A percentile compares a stretch with the other conserved stretches of the same genome.
These are phyloP conservation scores for Brachionus koreanus DNA, from an alignment of 1,140 invertebrate species.

Conservation along the genomic window DNA sequence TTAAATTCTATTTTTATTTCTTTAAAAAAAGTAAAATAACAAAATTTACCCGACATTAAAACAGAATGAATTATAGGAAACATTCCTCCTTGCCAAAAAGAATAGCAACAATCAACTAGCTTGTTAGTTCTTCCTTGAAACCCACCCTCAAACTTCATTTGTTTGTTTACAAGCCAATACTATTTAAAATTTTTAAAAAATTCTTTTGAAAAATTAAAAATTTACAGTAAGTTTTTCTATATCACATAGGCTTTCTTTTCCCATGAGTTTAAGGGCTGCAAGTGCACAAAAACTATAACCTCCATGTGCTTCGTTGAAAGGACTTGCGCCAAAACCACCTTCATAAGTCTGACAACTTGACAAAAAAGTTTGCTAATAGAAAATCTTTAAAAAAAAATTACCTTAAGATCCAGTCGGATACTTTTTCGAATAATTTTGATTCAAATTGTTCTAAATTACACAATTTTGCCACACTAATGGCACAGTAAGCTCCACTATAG, in stretches of 20 bases:
- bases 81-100: conserved; percentile 92
- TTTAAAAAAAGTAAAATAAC: background rate
- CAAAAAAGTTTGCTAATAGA: background rate
- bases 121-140: conserved; percentile 89
- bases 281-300: conserved; percentile 96
- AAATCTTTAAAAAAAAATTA: conserved; percentile 49
- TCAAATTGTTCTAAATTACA: conserved; percentile 74
- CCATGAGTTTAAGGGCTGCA: conserved; percentile 76
- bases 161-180: conserved; percentile 79
- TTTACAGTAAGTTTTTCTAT: conserved; percentile 70
- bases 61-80: conserved; percentile 66
- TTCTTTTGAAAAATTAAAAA: background rate
- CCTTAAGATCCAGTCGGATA: conserved; percentile 81
- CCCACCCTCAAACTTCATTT: conserved; percentile 84
- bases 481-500: conserved; percentile 83
- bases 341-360: conserved; percentile 86
- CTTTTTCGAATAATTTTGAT: conserved; percentile 69
- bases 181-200: conserved; percentile 50
- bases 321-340: conserved; percentile 89
- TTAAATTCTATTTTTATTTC: background rate
- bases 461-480: conserved; percentile 77
- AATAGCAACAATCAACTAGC: conserved; percentile 95
- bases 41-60: background rate
- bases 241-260: conserved; percentile 74
- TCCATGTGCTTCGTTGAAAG: conserved; percentile 93